Percentiles rank a stretch among this genome's conserved stretches.
These are phyloP conservation scores for Callocephalon fimbriatum DNA, from an alignment of 2,113 vertebrate genomes.

Conservation along the genomic window DNA sequence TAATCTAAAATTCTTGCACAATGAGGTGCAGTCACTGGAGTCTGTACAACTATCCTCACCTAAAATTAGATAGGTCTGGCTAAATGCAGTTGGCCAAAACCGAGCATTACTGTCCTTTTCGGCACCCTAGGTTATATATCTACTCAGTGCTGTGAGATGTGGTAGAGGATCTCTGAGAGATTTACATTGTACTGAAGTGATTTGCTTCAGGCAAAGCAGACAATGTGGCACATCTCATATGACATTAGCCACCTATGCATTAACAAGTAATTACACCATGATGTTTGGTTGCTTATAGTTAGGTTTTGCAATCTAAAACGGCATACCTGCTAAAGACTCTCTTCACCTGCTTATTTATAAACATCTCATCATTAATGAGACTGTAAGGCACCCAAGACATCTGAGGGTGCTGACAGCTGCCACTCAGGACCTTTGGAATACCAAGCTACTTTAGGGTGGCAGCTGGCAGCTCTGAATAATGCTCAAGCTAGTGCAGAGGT, in stretches of 20 bases:
- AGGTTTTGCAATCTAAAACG: background rate
- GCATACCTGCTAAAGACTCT: background rate
- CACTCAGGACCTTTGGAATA: background rate
- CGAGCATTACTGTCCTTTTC: background rate
- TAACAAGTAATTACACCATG: background rate
- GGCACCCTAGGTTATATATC: fast-evolving
- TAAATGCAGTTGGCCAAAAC: background rate
- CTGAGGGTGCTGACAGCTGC: background rate
- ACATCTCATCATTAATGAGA: background rate
- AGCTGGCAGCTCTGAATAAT: background rate
- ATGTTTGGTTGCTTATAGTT: background rate
- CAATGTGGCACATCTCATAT: fast-evolving
- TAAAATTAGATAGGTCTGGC: background rate
- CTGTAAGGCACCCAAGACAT: background rate
- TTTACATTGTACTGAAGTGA: fast-evolving
- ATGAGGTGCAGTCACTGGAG: background rate
- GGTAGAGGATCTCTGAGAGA: background rate
- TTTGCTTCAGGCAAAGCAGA: background rate
- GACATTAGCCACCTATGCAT: background rate
- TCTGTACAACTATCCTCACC: background rate
- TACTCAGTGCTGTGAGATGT: background rate
- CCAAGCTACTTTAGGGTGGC: background rate
- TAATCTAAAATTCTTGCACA: background rate
- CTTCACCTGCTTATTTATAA: background rate
- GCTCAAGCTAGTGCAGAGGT: background rate